phyloP scores from a whole-genome alignment of 2,797 vertebrate species.

The Pelobates cultripes region DNA sequence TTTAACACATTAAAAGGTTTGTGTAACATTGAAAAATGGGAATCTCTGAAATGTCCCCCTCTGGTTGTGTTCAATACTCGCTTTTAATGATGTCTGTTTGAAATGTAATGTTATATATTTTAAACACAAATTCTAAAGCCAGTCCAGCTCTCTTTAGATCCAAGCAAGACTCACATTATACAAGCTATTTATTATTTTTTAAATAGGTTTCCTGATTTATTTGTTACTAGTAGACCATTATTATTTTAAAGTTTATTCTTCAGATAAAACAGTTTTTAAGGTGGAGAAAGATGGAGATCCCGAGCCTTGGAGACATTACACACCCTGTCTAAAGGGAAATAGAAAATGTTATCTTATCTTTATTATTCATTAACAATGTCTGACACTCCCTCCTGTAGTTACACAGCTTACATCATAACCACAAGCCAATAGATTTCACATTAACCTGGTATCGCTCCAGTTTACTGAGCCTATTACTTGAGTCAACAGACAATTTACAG shows the following conservation, averaged over 20 bases:
- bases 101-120: too few species aligned
- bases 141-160: too few species aligned
- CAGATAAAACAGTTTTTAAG: background rate
- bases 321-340: background rate
- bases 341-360: background rate
- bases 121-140: too few species aligned
- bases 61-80: too few species aligned
- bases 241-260: background rate
- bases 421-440: background rate
- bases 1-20: slow-evolving; percentile 40
- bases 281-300: background rate
- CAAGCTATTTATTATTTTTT: too few species aligned
- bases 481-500: background rate
- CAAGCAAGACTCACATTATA: too few species aligned
- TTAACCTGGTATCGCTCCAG: background rate
- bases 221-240: too few species aligned
- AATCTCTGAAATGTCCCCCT: too few species aligned
- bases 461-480: background rate
- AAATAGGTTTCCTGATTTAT: too few species aligned
- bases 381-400: background rate
- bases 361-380: background rate
- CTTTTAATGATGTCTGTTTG: too few species aligned
- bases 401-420: background rate
- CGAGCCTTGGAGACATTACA: background rate
- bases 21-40: slow-evolving; percentile 26